A percentile compares a stretch with the other conserved stretches of the same genome.
Evolutionary conservation across 2,797 vertebrate species (phyloP).

Genomic region (Taeniopygia guttata): DNA sequence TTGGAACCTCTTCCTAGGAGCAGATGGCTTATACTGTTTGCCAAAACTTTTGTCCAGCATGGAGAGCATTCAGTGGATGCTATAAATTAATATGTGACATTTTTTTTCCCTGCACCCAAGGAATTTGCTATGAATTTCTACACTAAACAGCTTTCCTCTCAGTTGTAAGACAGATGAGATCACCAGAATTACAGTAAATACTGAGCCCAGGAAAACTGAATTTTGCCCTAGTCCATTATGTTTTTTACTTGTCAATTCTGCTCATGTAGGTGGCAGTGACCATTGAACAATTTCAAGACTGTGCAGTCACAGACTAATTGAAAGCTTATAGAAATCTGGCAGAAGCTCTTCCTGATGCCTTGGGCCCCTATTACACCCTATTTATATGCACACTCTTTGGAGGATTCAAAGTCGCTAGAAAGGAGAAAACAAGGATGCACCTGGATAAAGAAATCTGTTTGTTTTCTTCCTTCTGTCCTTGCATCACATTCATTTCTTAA

Average conservation of each 20-base stretch:
- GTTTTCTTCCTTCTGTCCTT: not conserved
- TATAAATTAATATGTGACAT: not conserved
- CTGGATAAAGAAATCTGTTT: constrained; percentile 4
- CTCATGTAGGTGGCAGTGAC: not conserved
- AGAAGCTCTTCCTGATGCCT: not conserved
- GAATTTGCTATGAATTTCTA: not conserved
- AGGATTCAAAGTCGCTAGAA: not conserved
- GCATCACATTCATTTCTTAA: constrained; percentile 1
- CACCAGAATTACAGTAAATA: not conserved
- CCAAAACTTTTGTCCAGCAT: not conserved
- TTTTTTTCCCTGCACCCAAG: not conserved
- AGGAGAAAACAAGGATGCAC: not conserved
- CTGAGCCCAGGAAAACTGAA: not conserved
- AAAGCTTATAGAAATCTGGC: not conserved
- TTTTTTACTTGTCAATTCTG: not conserved
- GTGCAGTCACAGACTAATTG: not conserved
- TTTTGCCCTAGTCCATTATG: not conserved
- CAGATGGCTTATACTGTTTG: not conserved
- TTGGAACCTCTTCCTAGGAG: not conserved
- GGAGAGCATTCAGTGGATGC: not conserved
- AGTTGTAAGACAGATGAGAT: not conserved
- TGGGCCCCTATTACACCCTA: not conserved
- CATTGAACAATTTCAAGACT: not conserved
- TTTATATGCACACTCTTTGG: not conserved
- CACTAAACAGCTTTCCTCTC: not conserved